phyloP scores from a whole-genome alignment of 2,888 invertebrate species.

The Pandemis cinnamomeana region DNA sequence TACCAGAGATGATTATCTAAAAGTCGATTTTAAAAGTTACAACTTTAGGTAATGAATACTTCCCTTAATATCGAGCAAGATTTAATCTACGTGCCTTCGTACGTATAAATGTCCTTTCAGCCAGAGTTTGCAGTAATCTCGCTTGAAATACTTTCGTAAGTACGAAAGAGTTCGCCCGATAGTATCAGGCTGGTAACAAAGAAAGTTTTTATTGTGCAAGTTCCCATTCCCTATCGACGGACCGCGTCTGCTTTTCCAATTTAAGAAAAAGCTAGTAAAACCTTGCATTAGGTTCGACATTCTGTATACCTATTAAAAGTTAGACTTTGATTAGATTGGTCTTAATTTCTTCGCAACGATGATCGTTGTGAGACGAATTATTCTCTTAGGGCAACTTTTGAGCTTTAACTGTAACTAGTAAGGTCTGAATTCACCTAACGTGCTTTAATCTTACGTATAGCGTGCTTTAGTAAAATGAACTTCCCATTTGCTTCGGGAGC shows the following conservation, averaged over 20 bases:
- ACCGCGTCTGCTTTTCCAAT: slow-evolving; percentile 77
- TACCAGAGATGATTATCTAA: slow-evolving; percentile 50
- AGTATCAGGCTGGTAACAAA: slow-evolving; percentile 80
- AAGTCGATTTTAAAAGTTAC: slow-evolving; percentile 60
- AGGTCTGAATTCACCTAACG: not conserved
- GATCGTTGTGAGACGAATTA: not conserved
- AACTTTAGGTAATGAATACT: slow-evolving; percentile 53
- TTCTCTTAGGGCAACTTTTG: not conserved
- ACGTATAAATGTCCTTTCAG: slow-evolving; percentile 46
- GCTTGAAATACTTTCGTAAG: slow-evolving; percentile 54
- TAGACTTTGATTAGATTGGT: slow-evolving; percentile 29
- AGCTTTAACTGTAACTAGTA: not conserved
- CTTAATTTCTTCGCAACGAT: slow-evolving; percentile 13
- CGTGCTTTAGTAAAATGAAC: slow-evolving; percentile 25
- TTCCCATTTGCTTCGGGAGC: slow-evolving; percentile 16
- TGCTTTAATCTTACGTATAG: slow-evolving; percentile 3
- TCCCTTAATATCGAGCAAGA: slow-evolving; percentile 22
- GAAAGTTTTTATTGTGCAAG: slow-evolving; percentile 81
- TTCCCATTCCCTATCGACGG: slow-evolving; percentile 64
- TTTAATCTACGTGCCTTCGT: slow-evolving; percentile 12
- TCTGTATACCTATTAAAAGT: slow-evolving; percentile 27
- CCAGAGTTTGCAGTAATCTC: slow-evolving; percentile 54
- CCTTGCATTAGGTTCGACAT: slow-evolving; percentile 49
- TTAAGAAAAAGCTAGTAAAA: slow-evolving; percentile 74
- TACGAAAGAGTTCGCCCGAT: slow-evolving; percentile 75